Evolutionary conservation across 2,113 vertebrate genomes (phyloP), one percentile per base, ranked within the genome.

Genomic region (Salvelinus fontinalis): DNA sequence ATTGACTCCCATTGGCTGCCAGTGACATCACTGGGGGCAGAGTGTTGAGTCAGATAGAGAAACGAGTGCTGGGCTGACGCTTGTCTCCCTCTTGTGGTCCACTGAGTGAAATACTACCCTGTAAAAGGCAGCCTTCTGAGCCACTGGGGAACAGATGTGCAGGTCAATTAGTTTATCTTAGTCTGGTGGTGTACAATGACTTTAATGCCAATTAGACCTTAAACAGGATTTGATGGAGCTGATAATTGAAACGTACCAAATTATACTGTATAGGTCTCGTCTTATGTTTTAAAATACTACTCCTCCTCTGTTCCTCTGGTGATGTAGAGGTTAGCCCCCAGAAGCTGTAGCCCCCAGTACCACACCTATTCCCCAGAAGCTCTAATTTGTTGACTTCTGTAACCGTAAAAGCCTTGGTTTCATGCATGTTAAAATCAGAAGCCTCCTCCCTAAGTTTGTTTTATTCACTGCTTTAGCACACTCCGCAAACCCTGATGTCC

Each of bases 11-110:
- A 93, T 93, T 94, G 92, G 92, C 87, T 87, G 75, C n/a, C 80
- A 90, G 89, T 94, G 93, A 94, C 92, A 89, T 94, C 93, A 94
- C 90, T 79, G 18, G 54, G 70, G 78, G 73, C 84, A 88, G 89
- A 90, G 83, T 85, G 86, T 86, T 31, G 83, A 88, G 81, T 88
- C 89, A 87, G 86, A 34, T 34, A 8, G 34, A 34, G 34, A 34
- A 34, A 34, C 34, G 34, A 34, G 34, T 34, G 34, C 34, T 34
- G 34, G 6, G 34, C 34, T 34, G 34, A 34, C 6, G 1, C 34
- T 34, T 85, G 83, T 51, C 51, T 90, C 92, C 92, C 84, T 75
- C 93, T 85, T 75, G 91, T 92, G 93, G 59, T 57, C 59, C 16
- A 20, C 16, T 75, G 0, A 39, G 31, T 9, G 67, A 75, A 86